Conservation (phyloP, 1,140 invertebrate species). For the Cyclargus thomasi region DNA sequence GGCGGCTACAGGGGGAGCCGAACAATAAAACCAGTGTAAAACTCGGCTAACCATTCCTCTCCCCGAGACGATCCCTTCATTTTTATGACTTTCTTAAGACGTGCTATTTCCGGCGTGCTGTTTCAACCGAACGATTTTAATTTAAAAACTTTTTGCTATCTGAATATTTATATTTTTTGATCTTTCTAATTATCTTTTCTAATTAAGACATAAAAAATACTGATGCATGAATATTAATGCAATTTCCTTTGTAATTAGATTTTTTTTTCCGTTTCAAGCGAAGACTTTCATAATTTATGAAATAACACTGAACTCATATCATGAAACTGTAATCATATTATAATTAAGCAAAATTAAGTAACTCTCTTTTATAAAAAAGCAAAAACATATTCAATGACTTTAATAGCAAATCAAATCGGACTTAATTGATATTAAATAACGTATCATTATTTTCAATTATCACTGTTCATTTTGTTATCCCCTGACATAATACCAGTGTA, state of each 20-base stretch:
- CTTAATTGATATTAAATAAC: neutral
- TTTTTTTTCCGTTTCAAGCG: neutral
- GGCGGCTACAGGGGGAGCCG: conserved; percentile 57
- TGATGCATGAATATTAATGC: neutral
- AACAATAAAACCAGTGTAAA: conserved; percentile 72
- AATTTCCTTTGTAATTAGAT: neutral
- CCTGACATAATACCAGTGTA: neutral
- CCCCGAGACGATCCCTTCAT: conserved; percentile 45
- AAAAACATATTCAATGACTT: too few species aligned
- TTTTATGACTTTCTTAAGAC: conserved; percentile 60
- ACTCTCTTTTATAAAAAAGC: too few species aligned
- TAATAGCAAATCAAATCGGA: neutral
- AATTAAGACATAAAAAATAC: neutral
- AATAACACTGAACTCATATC: too few species aligned
- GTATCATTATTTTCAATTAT: conserved; percentile 1
- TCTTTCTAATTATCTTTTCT: conserved; percentile 1
- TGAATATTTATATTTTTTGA: neutral
- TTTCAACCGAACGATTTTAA: conserved; percentile 45
- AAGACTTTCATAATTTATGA: neutral
- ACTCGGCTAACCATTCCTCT: conserved; percentile 62
- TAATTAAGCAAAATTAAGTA: too few species aligned
- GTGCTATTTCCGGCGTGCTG: conserved; percentile 37
- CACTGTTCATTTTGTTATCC: neutral
- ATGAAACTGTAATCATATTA: too few species aligned
- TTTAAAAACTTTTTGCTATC: conserved; percentile 32